Base-by-base conservation (phyloP, 2,113 vertebrate species). In the Osmerus eperlanus region DNA sequence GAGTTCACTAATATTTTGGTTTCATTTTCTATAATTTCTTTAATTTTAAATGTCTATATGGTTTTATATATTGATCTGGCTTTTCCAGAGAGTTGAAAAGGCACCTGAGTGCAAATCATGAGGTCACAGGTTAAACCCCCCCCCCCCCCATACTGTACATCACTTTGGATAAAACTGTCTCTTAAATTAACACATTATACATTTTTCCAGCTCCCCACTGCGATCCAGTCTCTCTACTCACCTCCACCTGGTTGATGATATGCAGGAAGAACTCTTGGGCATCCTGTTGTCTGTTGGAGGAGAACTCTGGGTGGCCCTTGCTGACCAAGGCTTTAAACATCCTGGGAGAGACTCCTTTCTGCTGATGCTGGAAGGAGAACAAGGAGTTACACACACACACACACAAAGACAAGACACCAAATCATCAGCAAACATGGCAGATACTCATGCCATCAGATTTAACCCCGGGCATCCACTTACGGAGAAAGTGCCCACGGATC, bases 251-350 rank as follows among this genome's bases (percentile, higher is more conserved):
- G 86, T 95, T 97, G 83, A 98, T 92, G 59, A 99, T 82, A 77
- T 99, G 96, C 73, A 96, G 67, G 75, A 99, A 91, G 86, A 98
- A 96, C 70, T 99, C 97, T 1, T 96, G 94, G 21, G 95, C 95
- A 0, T 99, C 97, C 77, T 99, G 97, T 77, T 99, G 97, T 83
- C 97, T 93, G 14, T 91, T 96, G 8, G 97, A 99, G 29, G 95
- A 96, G 86, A 98, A 98, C 85, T 99, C 97, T 0, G 94, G 93
- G 77, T 98, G 96, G 47, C 91, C 96, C 85, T 94, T 95, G 84
- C 96, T 96, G 78, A 96, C 92, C 74, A 98, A 91, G 53, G 96
- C 88, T 76, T 99, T 99, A 76, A 98, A 92, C 97, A 99, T 99
- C 66, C 86, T 91, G 5, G 95, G 94, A 70, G 94, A 96, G 89